A percentile compares a stretch with the other conserved stretches of the same genome.
phyloP scores from a whole-genome alignment of 2,888 invertebrate genomes.

The Cheilosia pagana region DNA sequence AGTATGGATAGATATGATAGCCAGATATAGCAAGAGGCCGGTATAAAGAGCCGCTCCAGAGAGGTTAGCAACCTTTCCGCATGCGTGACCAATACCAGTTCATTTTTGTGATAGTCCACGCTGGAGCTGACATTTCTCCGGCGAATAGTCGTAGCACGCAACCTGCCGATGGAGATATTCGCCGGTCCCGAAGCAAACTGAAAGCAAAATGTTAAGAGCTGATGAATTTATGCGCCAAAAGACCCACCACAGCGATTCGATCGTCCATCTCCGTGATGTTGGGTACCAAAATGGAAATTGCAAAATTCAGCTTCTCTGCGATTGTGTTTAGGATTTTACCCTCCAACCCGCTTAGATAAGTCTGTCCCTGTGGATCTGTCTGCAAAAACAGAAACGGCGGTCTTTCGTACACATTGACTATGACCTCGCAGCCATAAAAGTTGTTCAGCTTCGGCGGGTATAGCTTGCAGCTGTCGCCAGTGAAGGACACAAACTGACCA shows the following conservation, averaged over 20 bases:
- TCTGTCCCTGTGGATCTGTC: not conserved
- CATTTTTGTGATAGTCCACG: conserved; percentile 13
- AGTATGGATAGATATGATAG: not conserved
- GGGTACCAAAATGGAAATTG: not conserved
- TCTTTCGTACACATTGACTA: not conserved
- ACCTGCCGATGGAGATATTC: conserved; percentile 25
- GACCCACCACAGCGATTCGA: not conserved
- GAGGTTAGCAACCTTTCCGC: conserved; percentile 1
- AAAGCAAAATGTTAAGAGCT: not conserved
- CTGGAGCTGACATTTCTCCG: conserved; percentile 25
- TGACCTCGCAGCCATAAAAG: conserved; percentile 10
- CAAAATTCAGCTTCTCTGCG: conserved; percentile 16
- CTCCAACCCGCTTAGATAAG: not conserved
- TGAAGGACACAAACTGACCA: not conserved
- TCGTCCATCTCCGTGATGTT: not conserved
- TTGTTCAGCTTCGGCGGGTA: not conserved
- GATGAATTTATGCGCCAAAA: not conserved
- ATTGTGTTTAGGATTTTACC: conserved; percentile 1
- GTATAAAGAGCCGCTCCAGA: conserved; percentile 4
- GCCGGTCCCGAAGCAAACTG: conserved; percentile 1
- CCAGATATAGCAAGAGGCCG: conserved; percentile 1
- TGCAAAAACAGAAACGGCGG: not conserved
- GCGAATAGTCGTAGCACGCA: not conserved
- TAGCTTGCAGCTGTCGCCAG: not conserved
- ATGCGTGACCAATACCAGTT: conserved; percentile 18